These are phyloP conservation scores for Clarias fuscus DNA, from an alignment of 2,797 vertebrate genomes.

Conservation along the genomic window DNA sequence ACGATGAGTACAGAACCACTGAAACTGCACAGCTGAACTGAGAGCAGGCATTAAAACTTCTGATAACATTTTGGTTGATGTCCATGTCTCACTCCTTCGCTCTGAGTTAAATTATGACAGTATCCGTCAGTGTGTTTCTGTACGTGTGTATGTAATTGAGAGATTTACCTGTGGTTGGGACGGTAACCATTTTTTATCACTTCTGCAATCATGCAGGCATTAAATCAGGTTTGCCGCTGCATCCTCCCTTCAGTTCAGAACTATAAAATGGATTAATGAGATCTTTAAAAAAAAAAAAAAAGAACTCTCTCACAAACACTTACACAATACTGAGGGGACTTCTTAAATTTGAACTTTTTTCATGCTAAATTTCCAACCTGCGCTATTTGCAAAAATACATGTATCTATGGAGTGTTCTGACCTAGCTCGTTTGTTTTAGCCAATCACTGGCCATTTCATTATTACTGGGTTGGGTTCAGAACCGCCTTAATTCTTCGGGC, in stretches of 20 bases:
- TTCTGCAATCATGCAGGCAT: constrained; percentile 48
- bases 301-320: neutral
- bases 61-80: neutral
- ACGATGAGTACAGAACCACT: neutral
- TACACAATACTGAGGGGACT: constrained; percentile 23
- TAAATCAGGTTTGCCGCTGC: constrained; percentile 52
- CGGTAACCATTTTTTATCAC: constrained; percentile 59
- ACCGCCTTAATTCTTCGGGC: too few relatives aligned
- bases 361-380: neutral
- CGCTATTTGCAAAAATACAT: neutral
- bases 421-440: neutral
- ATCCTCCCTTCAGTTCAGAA: constrained; percentile 50
- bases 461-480: too few relatives aligned
- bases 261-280: constrained; percentile 59
- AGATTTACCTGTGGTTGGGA: constrained; percentile 21
- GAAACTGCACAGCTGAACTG: neutral
- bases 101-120: neutral
- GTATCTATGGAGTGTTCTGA: neutral
- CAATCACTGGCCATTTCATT: neutral
- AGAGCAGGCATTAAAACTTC: neutral
- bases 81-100: neutral
- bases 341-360: neutral
- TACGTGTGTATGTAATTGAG: neutral
- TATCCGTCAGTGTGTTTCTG: too few relatives aligned
- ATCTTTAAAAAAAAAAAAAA: too few relatives aligned